Conservation (phyloP, 2,797 vertebrate species). For the Sandelia bainsii region DNA sequence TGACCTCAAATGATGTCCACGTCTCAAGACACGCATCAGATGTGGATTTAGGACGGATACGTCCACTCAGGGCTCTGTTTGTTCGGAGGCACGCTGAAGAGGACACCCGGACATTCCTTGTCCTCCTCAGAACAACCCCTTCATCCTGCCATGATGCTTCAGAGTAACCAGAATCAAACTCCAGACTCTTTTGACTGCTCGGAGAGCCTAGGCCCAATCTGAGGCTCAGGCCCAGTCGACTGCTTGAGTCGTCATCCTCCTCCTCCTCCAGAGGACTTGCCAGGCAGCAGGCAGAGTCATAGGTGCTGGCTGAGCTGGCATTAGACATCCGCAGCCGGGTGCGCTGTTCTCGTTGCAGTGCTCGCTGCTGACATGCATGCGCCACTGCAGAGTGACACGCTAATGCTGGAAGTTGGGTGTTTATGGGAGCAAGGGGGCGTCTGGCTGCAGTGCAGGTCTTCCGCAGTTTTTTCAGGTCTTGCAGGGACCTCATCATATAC, state of each 20-base stretch:
- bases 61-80: constrained; percentile 73
- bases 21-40: constrained; percentile 92
- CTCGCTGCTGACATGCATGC: constrained; percentile 77
- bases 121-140: constrained; percentile 81
- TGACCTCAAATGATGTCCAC: constrained; percentile 88
- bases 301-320: constrained; percentile 87
- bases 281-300: constrained; percentile 91
- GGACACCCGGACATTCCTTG: constrained; percentile 85
- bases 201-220: constrained; percentile 79
- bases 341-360: constrained; percentile 75
- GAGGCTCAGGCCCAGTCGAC: constrained; percentile 79
- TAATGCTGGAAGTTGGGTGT: constrained; percentile 59
- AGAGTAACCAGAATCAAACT: constrained; percentile 95
- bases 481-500: constrained; percentile 87
- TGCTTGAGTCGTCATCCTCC: constrained; percentile 63
- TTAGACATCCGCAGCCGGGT: constrained; percentile 82
- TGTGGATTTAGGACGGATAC: constrained; percentile 87
- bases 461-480: constrained; percentile 84
- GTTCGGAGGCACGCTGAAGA: constrained; percentile 84
- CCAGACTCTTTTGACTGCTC: constrained; percentile 89
- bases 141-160: constrained; percentile 94
- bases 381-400: constrained; percentile 72
- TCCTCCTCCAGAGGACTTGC: constrained; percentile 85
- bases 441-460: constrained; percentile 62
- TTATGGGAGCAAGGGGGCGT: constrained; percentile 61